Evolutionary conservation across 1,140 invertebrate species (phyloP).

Genomic region (Harpegnathos saltator): DNA sequence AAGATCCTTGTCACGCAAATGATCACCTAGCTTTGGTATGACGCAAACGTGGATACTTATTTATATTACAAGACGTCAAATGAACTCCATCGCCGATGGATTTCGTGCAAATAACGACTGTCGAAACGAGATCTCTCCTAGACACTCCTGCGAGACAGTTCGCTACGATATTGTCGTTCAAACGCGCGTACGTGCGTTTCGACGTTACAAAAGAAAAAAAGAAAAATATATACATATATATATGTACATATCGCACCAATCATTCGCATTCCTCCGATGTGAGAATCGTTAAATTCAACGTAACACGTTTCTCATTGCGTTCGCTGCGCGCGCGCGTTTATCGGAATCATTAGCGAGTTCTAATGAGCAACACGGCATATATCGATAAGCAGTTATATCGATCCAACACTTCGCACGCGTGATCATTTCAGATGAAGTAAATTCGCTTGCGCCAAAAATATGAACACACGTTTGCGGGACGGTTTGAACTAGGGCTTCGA

Average conservation of each 20-base stretch:
- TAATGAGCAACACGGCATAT: too few species aligned
- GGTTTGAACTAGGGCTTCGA: too few species aligned
- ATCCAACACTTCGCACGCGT: too few species aligned
- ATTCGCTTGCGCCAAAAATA: too few species aligned
- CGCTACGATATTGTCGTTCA: slow-evolving; percentile 55
- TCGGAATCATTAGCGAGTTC: too few species aligned
- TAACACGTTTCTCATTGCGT: not conserved
- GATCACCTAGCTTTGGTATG: slow-evolving; percentile 43
- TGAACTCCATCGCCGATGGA: not conserved
- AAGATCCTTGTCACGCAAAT: slow-evolving; percentile 13
- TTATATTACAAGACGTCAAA: slow-evolving; percentile 16
- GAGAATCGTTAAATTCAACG: slow-evolving; percentile 6
- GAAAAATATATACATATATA: not conserved
- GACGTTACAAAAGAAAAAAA: not conserved
- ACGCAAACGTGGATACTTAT: slow-evolving; percentile 8
- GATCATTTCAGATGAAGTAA: too few species aligned
- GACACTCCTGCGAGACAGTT: not conserved
- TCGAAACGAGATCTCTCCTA: not conserved
- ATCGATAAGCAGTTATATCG: too few species aligned
- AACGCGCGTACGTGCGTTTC: not conserved
- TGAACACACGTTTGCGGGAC: too few species aligned
- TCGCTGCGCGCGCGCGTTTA: too few species aligned
- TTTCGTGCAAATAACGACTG: slow-evolving; percentile 16
- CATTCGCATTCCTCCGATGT: not conserved
- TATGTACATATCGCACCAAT: slow-evolving; percentile 10